Evolutionary conservation across 2,113 vertebrate species (phyloP), one percentile per base, ranked within the genome.

Genomic region (Sitta europaea): DNA sequence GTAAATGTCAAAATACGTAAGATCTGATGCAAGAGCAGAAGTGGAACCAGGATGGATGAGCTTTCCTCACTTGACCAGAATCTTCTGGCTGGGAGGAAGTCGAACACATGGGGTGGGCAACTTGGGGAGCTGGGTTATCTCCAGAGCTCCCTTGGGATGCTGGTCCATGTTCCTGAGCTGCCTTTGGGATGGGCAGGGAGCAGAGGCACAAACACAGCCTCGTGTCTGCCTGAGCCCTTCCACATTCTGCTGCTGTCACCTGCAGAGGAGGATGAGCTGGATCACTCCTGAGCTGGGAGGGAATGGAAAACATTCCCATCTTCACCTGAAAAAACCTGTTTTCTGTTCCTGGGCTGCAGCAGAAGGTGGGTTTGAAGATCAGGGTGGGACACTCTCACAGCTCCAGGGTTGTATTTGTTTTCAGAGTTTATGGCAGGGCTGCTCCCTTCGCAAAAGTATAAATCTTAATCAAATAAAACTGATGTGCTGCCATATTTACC

Each of bases 381-480:
- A 54, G 55, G 35, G 17, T 74, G 45, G 31, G 72, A 66, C 1
- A 2, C 22, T 57, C 31, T 90, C 29, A 27, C 0, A 1, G 33
- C 59, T 65, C 51, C 48, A 36, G 59, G 22, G 33, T 66, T 86
- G 27, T 62, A 23, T 90, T 93, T 90, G 51, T 90, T 96, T 86
- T 45, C 31, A 12, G 21, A 62, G 59, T 53, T 93, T 71, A 61
- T 33, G 72, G 59, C 72, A 80, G 47, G 28, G 47, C 68, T 86
- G 36, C 29, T 86, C 25, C n/a, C 65, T 95, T 61, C 9, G 4
- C 62, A 76, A 92, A 95, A 80, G 75, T 80, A 83, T 94, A 95
- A 96, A 96, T 95, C 94, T 90, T 91, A 73, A 93, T 94, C 88
- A 88, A 88, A 90, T 93, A 77, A 96, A 96, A 96, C 68, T 88